phyloP scores from a whole-genome alignment of 2,888 invertebrate species.

The Ptilodon capucinus region DNA sequence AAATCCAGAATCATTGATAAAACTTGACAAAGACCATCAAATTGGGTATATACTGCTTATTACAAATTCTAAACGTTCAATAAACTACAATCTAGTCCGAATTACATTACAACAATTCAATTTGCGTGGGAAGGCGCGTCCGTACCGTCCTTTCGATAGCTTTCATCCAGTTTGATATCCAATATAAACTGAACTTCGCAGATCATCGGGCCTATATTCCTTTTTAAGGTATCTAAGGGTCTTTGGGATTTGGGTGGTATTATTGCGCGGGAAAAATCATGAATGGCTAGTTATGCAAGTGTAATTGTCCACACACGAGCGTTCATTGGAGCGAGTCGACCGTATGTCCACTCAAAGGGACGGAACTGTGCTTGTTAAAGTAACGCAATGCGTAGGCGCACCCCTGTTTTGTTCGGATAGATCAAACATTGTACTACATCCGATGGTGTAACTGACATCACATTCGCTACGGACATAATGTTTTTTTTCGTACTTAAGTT shows the following conservation, averaged over 20 bases:
- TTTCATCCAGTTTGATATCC: slow-evolving; percentile 49
- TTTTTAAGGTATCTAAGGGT: slow-evolving; percentile 21
- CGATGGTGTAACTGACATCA: slow-evolving; percentile 38
- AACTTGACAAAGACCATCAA: slow-evolving; percentile 9
- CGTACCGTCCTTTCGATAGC: slow-evolving; percentile 53
- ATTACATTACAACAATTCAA: slow-evolving; percentile 59
- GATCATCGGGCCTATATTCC: slow-evolving; percentile 22
- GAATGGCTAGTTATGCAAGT: slow-evolving; percentile 68
- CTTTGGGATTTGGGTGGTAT: slow-evolving; percentile 34
- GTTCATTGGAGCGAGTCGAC: slow-evolving; percentile 63
- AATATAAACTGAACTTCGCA: slow-evolving; percentile 34
- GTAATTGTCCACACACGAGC: slow-evolving; percentile 51
- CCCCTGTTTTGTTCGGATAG: slow-evolving; percentile 53
- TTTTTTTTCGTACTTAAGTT: slow-evolving; percentile 29
- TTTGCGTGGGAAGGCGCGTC: slow-evolving; percentile 65
- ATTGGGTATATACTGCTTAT: slow-evolving; percentile 17
- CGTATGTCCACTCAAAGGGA: slow-evolving; percentile 63
- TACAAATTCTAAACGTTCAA: slow-evolving; percentile 15
- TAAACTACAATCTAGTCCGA: slow-evolving; percentile 23
- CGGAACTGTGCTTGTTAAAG: slow-evolving; percentile 73
- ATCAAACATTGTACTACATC: slow-evolving; percentile 54
- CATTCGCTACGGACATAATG: slow-evolving; percentile 33
- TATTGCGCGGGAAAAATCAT: slow-evolving; percentile 60
- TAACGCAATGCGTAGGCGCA: slow-evolving; percentile 73
- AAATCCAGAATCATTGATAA: no score